These are phyloP conservation scores for Blastobasis lacticolella DNA, from an alignment of 2,888 invertebrate species.

Conservation along the genomic window DNA sequence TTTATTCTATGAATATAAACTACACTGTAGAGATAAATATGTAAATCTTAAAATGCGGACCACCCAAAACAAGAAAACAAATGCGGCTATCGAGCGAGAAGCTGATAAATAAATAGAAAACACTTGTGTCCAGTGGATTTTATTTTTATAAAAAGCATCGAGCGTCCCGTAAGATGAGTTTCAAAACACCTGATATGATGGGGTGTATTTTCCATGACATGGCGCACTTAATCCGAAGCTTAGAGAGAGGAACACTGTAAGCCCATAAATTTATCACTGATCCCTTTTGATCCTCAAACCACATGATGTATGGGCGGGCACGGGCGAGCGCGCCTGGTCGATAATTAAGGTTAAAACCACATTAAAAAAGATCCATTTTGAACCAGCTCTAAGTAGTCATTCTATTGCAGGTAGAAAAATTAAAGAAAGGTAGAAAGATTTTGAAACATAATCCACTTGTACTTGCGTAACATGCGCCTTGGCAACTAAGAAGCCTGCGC, in stretches of 20 bases:
- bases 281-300: conserved; percentile 23
- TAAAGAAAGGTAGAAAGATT: too few relatives aligned
- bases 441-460: too few relatives aligned
- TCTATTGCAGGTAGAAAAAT: too few relatives aligned
- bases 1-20: too few relatives aligned
- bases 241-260: conserved; percentile 5
- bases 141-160: conserved; percentile 15
- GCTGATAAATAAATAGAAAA: conserved; percentile 26
- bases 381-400: too few relatives aligned
- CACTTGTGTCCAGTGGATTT: conserved; percentile 16
- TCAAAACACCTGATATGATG: conserved; percentile 17
- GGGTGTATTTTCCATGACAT: conserved; percentile 9
- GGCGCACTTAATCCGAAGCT: too few relatives aligned
- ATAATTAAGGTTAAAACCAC: conserved; percentile 18
- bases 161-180: conserved; percentile 9
- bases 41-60: conserved; percentile 9
- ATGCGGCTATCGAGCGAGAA: conserved; percentile 22
- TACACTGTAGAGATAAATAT: conserved; percentile 1
- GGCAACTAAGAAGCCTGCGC: too few relatives aligned
- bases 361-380: conserved; percentile 9
- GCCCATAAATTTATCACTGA: conserved; percentile 22
- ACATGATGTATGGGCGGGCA: conserved; percentile 17
- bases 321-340: conserved; percentile 14
- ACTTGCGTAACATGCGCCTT: too few relatives aligned
- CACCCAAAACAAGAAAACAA: conserved; percentile 13